A percentile compares a stretch with the other conserved stretches of the same genome.
phyloP scores from a whole-genome alignment of 2,797 vertebrate species.

The Platyrinchus mystaceus region DNA sequence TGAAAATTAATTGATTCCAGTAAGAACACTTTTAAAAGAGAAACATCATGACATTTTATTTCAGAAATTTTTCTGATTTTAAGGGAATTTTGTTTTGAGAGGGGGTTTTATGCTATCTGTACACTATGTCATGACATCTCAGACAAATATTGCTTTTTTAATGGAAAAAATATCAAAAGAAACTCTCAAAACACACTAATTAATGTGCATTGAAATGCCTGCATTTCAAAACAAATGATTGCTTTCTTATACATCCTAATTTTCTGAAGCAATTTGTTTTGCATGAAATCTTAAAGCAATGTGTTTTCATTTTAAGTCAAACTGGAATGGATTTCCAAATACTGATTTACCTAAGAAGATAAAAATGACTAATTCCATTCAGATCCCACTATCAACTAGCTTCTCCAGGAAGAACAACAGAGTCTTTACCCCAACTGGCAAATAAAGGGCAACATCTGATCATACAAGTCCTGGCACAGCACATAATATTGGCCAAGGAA shows the following conservation, averaged over 20 bases:
- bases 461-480: neutral
- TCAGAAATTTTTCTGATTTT: neutral
- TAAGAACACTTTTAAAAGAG: neutral
- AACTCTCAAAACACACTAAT: neutral
- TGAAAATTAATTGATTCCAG: neutral
- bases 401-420: neutral
- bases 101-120: neutral
- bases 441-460: neutral
- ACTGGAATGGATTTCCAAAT: neutral
- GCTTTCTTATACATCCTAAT: neutral
- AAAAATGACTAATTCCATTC: neutral
- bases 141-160: neutral
- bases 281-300: neutral
- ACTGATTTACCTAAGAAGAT: neutral
- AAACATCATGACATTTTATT: neutral
- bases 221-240: neutral
- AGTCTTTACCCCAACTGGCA: neutral
- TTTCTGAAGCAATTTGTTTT: neutral
- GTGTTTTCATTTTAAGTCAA: slow-evolving; percentile 15
- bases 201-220: neutral
- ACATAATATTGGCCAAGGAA: neutral
- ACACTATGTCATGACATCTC: neutral
- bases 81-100: neutral
- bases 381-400: neutral
- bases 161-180: neutral